Evolutionary conservation across 2,888 invertebrate genomes (phyloP).

Genomic region (Trisateles emortualis): DNA sequence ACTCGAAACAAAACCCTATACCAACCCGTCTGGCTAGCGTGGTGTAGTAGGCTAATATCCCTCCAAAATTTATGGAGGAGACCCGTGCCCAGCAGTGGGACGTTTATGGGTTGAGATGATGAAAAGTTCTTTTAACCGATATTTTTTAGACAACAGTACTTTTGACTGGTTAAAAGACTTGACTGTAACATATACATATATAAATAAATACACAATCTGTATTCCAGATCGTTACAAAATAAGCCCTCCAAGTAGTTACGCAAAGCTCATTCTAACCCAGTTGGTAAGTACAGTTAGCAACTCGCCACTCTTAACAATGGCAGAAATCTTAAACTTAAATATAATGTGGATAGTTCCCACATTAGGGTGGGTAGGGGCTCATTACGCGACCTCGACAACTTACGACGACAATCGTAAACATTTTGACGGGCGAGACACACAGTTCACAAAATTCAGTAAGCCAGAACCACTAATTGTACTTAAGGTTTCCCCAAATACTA

Average conservation of each 20-base stretch:
- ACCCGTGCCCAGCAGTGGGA: too few species aligned
- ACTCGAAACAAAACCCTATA: too few species aligned
- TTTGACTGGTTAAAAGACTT: too few species aligned
- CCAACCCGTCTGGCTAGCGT: too few species aligned
- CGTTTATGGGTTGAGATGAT: too few species aligned
- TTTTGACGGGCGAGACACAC: constrained; percentile 45
- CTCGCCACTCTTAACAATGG: constrained; percentile 30
- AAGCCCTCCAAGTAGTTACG: constrained; percentile 32
- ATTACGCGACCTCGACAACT: constrained; percentile 54
- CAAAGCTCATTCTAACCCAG: constrained; percentile 31
- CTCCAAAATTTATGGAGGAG: too few species aligned
- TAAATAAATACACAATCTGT: constrained; percentile 15
- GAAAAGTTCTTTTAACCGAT: too few species aligned
- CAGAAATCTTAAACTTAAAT: constrained; percentile 54
- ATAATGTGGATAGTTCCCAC: constrained; percentile 57
- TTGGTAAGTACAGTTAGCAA: constrained; percentile 32
- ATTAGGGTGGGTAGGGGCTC: constrained; percentile 50
- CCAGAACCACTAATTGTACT: constrained; percentile 36
- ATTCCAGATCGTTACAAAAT: constrained; percentile 21
- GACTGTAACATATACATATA: too few species aligned
- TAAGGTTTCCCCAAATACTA: constrained; percentile 24
- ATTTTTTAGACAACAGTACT: too few species aligned
- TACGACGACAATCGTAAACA: constrained; percentile 54
- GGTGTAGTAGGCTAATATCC: too few species aligned
- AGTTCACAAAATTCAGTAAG: constrained; percentile 44